A percentile compares a stretch with the other conserved stretches of the same genome.
Conservation (phyloP, 2,888 invertebrate species). For the Macrosiphum euphorbiae region DNA sequence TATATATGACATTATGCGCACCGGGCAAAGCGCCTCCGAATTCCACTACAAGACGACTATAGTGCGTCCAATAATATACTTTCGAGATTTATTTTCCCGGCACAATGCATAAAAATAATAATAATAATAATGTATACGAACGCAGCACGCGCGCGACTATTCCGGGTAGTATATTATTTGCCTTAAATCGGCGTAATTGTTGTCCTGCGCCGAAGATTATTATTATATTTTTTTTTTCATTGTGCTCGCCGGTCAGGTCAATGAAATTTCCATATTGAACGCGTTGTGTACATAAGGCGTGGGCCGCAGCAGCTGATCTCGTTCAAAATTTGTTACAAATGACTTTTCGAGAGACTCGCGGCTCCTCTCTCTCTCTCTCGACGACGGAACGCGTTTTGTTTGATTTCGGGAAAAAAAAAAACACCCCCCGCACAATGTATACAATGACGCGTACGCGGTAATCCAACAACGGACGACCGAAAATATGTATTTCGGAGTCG, state of each 20-base stretch:
- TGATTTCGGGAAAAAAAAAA: conserved; percentile 29
- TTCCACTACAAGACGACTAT: background rate
- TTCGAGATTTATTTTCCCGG: background rate
- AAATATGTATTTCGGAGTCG: background rate
- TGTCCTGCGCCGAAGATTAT: background rate
- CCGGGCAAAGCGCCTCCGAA: conserved; percentile 40
- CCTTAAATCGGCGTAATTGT: background rate
- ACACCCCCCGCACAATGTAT: background rate
- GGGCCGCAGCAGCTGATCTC: conserved; percentile 47
- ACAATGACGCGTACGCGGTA: background rate
- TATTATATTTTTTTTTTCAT: background rate
- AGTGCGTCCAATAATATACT: background rate
- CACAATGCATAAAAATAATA: background rate
- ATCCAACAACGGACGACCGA: background rate
- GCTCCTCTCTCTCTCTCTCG: background rate
- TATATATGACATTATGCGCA: background rate
- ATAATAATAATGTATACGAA: background rate
- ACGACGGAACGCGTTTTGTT: background rate
- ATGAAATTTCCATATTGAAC: conserved; percentile 36
- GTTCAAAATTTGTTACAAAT: conserved; percentile 63
- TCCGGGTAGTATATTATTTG: background rate
- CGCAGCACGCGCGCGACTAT: conserved; percentile 35
- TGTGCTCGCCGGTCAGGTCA: conserved; percentile 31
- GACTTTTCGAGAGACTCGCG: conserved; percentile 37
- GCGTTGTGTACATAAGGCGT: background rate